Percentiles rank a stretch among this genome's conserved stretches.
Conservation (phyloP, 1,140 invertebrate species). For the Cecropterus lyciades region DNA sequence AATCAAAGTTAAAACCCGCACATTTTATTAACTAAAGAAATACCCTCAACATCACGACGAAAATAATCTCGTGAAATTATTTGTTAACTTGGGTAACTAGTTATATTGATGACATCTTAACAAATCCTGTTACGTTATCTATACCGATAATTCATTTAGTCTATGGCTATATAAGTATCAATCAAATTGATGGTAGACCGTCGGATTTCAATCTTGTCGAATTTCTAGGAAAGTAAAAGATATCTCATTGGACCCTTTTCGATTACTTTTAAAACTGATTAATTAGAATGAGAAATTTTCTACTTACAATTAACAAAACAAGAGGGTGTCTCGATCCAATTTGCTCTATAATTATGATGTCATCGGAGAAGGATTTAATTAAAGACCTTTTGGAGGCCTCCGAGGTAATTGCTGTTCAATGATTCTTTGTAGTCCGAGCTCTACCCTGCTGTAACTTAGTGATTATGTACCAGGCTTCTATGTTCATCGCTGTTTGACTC, state of each 20-base stretch:
- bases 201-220: background rate
- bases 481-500: background rate
- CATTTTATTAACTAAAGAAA: too few relatives aligned
- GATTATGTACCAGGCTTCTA: conserved; percentile 52
- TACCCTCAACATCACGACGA: too few relatives aligned
- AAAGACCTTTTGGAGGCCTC: conserved; percentile 79
- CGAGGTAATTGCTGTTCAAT: conserved; percentile 81
- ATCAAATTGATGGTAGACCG: background rate
- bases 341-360: conserved; percentile 81
- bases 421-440: conserved; percentile 78
- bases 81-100: too few relatives aligned
- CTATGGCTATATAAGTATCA: background rate
- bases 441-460: conserved; percentile 63
- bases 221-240: conserved; percentile 19
- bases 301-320: conserved; percentile 78
- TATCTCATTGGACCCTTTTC: conserved; percentile 14
- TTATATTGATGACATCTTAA: background rate
- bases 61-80: too few relatives aligned
- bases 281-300: conserved; percentile 70
- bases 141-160: background rate
- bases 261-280: conserved; percentile 53
- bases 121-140: background rate
- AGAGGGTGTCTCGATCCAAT: conserved; percentile 77
- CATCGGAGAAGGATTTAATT: conserved; percentile 83
- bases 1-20: too few relatives aligned